Conservation (phyloP, 1,140 invertebrate genomes). For the Agrypnia vestita region DNA sequence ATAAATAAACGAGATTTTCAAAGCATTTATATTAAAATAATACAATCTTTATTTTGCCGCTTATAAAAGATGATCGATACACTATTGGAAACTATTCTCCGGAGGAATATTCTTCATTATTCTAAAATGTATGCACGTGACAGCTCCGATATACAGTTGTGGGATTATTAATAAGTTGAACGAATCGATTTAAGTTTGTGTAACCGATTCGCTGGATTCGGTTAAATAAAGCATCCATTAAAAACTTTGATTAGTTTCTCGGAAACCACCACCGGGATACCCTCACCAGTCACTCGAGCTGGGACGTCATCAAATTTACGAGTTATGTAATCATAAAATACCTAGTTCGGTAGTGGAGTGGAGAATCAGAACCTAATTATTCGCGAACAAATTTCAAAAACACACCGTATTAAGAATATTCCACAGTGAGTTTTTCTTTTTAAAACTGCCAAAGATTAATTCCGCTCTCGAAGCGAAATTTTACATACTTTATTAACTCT, state of each 20-base stretch:
- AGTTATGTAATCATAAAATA: not conserved
- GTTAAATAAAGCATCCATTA: constrained; percentile 40
- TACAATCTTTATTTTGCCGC: too few relatives aligned
- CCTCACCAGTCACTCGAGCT: constrained; percentile 1
- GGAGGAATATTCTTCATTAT: not conserved
- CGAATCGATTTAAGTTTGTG: constrained; percentile 31
- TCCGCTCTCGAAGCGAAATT: constrained; percentile 10
- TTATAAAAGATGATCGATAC: too few relatives aligned
- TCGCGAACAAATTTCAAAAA: too few relatives aligned
- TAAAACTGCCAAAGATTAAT: constrained; percentile 37
- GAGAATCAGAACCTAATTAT: not conserved
- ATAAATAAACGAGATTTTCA: too few relatives aligned
- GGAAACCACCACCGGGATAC: constrained; percentile 15
- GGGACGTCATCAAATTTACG: not conserved
- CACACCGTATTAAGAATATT: not conserved
- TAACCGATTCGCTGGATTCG: constrained; percentile 23
- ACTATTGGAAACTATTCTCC: too few relatives aligned
- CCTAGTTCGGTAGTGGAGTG: not conserved
- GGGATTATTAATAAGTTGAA: constrained; percentile 27
- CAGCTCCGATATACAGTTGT: constrained; percentile 13
- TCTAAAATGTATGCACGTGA: not conserved
- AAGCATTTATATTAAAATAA: too few relatives aligned
- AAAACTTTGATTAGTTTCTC: constrained; percentile 43
- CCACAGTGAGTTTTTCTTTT: constrained; percentile 14
- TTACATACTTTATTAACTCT: constrained; percentile 38